Evolutionary conservation across 2,888 invertebrate species (phyloP), one percentile per base, ranked within the genome.

Genomic region (Ophion obscuratus): DNA sequence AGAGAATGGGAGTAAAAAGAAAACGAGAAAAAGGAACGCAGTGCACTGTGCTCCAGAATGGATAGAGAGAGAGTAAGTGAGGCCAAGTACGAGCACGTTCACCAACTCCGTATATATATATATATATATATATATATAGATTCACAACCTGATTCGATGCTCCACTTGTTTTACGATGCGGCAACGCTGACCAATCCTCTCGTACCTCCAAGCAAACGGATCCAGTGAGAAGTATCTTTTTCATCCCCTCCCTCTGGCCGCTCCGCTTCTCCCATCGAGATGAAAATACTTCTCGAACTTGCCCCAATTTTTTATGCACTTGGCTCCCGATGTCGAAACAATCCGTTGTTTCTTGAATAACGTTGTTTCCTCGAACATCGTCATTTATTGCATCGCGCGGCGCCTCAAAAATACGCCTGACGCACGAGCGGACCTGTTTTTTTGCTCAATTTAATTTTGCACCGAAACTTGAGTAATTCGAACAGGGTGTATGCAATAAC

Each of bases 121-220:
- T 31, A 31, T 31, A 31, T 31, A 47, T 47, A 47, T 9, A 47
- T 14, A 14, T 47, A 47, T 47, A 10, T 31, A 31, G 62, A 81
- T 77, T 53, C 73, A 80, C 83, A 86, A 87, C 87, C 87, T 88
- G 87, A 87, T 88, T 88, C 87, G 81, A 87, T 82, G 87, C 87
- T 88, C 88, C 57, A 88, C 87, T 88, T 88, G 87, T 81, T 83
- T 85, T 66, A 83, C 74, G 77, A 81, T 57, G 83, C 81, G 88
- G 82, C 87, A 88, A 81, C 61, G 83, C 85, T 86, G 81, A 85
- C 75, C 73, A 75, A 85, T 81, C 24, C 77, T 81, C 68, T 20
- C 27, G 57, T 68, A 80, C 62, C 62, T 67, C 73, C 14, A 24
- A 59, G 36, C 64, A n/a, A 31, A 66, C 24, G 7, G 47, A 83